Conservation (phyloP, 2,113 vertebrate genomes). For the Aegotheles bennettii region DNA sequence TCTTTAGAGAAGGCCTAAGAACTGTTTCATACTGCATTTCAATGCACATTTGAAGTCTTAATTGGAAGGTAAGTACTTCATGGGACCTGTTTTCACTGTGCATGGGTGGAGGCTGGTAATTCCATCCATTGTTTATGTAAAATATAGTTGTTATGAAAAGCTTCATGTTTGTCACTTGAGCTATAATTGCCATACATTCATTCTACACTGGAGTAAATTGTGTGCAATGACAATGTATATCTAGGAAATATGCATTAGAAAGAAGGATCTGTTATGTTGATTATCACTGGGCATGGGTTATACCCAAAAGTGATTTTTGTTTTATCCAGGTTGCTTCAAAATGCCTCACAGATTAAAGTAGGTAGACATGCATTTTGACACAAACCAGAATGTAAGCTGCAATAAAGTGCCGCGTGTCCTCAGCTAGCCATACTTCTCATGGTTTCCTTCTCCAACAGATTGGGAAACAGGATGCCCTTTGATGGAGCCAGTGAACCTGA, state of each 20-base stretch:
- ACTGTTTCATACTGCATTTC: background rate
- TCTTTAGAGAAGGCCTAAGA: background rate
- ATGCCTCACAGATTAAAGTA: background rate
- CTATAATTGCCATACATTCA: background rate
- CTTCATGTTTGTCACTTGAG: background rate
- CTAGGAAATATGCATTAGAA: background rate
- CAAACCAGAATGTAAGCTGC: background rate
- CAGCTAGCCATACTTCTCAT: background rate
- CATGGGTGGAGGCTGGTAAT: background rate
- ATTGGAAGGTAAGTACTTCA: background rate
- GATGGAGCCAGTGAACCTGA: constrained; percentile 73
- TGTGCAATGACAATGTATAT: background rate
- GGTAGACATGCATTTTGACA: background rate
- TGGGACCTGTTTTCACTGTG: background rate
- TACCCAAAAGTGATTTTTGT: background rate
- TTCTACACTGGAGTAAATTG: background rate
- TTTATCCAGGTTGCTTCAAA: background rate
- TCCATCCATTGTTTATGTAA: background rate
- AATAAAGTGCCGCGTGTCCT: background rate
- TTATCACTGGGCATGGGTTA: background rate
- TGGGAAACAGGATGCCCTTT: constrained; percentile 70
- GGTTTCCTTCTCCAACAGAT: constrained; percentile 47
- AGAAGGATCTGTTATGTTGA: background rate
- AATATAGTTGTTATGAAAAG: background rate
- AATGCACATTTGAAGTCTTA: background rate